Evolutionary conservation across 2,797 vertebrate species (phyloP), one percentile per base, ranked within the genome.

Genomic region (Sebastes wilsoni): DNA sequence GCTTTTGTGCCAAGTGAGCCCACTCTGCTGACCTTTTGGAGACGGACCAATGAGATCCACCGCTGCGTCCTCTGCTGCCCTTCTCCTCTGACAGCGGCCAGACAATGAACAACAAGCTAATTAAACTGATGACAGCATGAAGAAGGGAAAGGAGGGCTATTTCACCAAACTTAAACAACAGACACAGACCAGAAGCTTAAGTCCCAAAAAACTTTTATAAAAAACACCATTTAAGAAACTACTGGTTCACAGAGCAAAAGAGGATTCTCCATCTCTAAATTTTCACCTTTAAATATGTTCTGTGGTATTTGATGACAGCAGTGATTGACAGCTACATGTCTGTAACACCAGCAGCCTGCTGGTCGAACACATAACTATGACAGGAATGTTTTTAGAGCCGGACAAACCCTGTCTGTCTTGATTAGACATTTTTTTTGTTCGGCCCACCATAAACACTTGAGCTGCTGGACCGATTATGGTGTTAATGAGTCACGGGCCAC

Each of bases 31-130:
- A 93, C 89, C 92, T 93, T 90, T 78, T 49, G 65, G 78, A 81
- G 87, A 82, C 49, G n/a, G 60, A 81, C 89, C 92, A 87, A 87
- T 87, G 75, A 77, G 90, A 85, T 65, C 73, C 20, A n/a, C 69
- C 32, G 28, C 77, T 55, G 22, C n/a, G 42, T 81, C 79, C 75
- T 81, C 74, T 18, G 59, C 71, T 61, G 74, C 73, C 88, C 81
- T 83, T 80, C 78, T 82, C 73, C 73, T 75, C 81, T 30, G 86
- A 86, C 81, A 81, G 87, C 75, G 3, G 82, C 71, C 77, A 46
- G 55, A 94, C 90, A 93, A 93, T 83, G 80, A 84, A 60, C 74
- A 85, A 89, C 91, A 85, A 90, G 90, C 86, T 89, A 92, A 94
- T 93, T 93, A 92, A 90, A 90, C 20, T 66, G 75, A 87, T 69